A percentile compares a stretch with the other conserved stretches of the same genome.
phyloP scores from a whole-genome alignment of 2,888 invertebrate genomes.

The Cheilosia urbana region DNA sequence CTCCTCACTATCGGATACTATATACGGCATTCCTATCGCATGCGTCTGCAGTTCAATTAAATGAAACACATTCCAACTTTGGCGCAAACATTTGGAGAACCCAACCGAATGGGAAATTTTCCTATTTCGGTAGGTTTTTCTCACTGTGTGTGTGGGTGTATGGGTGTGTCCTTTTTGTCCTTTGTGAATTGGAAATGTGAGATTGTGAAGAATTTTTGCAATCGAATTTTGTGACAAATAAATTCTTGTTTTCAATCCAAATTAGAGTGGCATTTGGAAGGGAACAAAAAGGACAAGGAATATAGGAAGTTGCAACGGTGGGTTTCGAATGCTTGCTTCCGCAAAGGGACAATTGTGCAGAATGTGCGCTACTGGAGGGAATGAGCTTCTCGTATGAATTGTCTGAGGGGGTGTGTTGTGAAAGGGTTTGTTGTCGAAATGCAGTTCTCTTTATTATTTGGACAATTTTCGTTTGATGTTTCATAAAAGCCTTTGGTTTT shows the following conservation, averaged over 20 bases:
- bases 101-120: slow-evolving; percentile 41
- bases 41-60: slow-evolving; percentile 55
- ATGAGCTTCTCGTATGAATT: too few relatives aligned
- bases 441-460: too few relatives aligned
- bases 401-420: too few relatives aligned
- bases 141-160: background rate
- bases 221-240: slow-evolving; percentile 50
- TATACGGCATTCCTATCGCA: slow-evolving; percentile 19
- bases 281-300: background rate
- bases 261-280: background rate
- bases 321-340: slow-evolving; percentile 3
- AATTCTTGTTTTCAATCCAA: slow-evolving; percentile 10
- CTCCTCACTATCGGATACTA: background rate
- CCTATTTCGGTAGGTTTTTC: slow-evolving; percentile 35
- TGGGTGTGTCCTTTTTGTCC: slow-evolving; percentile 34
- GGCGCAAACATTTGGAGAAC: background rate
- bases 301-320: background rate
- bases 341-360: background rate
- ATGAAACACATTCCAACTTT: slow-evolving; percentile 60
- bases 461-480: too few relatives aligned
- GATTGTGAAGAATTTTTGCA: slow-evolving; percentile 45
- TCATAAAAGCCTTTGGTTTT: too few relatives aligned
- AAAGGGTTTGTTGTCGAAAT: too few relatives aligned
- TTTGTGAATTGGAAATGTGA: slow-evolving; percentile 44
- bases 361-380: too few relatives aligned